Percentiles rank a stretch among this genome's conserved stretches.
Evolutionary conservation across 2,113 vertebrate genomes (phyloP).

Genomic region (Calyptommatus sinebrachiatus): DNA sequence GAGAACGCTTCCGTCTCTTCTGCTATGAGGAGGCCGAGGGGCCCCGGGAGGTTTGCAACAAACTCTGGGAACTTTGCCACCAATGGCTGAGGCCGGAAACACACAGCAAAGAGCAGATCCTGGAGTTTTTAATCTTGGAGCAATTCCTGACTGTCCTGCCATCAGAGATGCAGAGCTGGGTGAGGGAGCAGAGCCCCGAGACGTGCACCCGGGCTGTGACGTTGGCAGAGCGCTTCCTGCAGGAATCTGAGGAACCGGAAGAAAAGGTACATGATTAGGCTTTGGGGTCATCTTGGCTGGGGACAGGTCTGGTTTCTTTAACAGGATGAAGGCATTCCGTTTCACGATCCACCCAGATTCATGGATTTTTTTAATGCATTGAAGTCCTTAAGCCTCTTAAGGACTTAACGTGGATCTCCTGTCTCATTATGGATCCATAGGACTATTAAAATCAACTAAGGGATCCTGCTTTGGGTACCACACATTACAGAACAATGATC

Average conservation of each 20-base stretch:
- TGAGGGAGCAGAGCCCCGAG: slow-evolving; percentile 1
- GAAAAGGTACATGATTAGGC: not conserved
- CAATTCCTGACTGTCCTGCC: slow-evolving; percentile 29
- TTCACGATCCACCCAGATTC: too few species aligned
- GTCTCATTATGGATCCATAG: too few species aligned
- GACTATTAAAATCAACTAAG: too few species aligned
- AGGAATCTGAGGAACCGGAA: slow-evolving; percentile 20
- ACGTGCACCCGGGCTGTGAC: slow-evolving; percentile 3
- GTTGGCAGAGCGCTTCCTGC: slow-evolving; percentile 13
- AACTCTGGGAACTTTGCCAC: slow-evolving; percentile 31
- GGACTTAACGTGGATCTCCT: too few species aligned
- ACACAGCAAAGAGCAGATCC: slow-evolving; percentile 26
- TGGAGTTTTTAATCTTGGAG: slow-evolving; percentile 24
- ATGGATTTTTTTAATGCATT: too few species aligned
- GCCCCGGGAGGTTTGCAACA: slow-evolving; percentile 24
- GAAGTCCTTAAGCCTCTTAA: too few species aligned
- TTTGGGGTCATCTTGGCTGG: not conserved
- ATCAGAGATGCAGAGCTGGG: slow-evolving; percentile 22
- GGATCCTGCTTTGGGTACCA: too few species aligned
- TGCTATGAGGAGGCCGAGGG: slow-evolving; percentile 29
- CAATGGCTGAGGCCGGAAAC: slow-evolving; percentile 27
- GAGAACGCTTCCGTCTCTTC: slow-evolving; percentile 27
- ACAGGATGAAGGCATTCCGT: too few species aligned
- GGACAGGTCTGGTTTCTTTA: too few species aligned
- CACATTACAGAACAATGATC: too few species aligned